Conservation (phyloP, 2,888 invertebrate species). For the Chironomus tentans region DNA sequence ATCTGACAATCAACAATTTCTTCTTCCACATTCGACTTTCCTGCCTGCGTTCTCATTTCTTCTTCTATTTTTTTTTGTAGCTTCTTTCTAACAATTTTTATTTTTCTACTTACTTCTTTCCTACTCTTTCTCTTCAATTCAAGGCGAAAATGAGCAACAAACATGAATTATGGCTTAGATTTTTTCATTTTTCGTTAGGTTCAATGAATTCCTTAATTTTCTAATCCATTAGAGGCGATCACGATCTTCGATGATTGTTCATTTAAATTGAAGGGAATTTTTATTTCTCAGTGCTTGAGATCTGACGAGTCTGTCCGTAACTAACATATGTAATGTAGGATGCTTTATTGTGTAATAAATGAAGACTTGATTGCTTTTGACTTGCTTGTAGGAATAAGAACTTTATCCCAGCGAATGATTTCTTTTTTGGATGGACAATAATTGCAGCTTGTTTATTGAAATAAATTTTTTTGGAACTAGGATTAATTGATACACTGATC, state of each 20-base stretch:
- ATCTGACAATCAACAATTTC: constrained; percentile 6
- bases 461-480: no score
- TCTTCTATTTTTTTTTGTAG: background rate
- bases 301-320: background rate
- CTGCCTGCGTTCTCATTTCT: background rate
- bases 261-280: background rate
- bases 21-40: background rate
- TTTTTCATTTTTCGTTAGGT: background rate
- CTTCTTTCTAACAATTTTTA: background rate
- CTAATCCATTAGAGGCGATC: constrained; percentile 8
- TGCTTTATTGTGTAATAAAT: background rate
- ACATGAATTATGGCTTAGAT: background rate
- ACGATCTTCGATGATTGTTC: background rate
- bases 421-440: no score
- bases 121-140: background rate
- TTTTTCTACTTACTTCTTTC: background rate
- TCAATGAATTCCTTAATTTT: constrained; percentile 8
- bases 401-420: no score
- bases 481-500: no score
- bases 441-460: no score
- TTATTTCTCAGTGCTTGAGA: background rate
- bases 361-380: no score
- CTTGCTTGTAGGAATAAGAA: no score
- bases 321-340: background rate
- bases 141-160: constrained; percentile 5